Percentiles rank a stretch among this genome's conserved stretches.
phyloP scores from a whole-genome alignment of 2,113 vertebrate genomes.

The Meleagris gallopavo region DNA sequence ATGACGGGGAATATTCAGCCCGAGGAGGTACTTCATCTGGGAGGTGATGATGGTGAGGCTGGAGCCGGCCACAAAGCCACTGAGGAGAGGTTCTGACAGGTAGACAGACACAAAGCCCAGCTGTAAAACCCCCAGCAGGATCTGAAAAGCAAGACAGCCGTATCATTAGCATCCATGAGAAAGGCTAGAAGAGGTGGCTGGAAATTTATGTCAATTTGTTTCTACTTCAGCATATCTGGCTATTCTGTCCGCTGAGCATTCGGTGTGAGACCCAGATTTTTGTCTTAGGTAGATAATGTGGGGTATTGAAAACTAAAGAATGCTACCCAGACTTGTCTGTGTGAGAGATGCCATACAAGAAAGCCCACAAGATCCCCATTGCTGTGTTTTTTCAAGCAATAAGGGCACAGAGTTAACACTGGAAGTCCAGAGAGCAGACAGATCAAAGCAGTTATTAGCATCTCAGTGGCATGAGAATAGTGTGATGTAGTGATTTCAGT shows the following conservation, averaged over 20 bases:
- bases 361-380: neutral
- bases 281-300: neutral
- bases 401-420: neutral
- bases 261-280: neutral
- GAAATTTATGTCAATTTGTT: neutral
- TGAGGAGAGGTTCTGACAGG: conserved; percentile 72
- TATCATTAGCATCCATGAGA: neutral
- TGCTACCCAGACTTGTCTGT: fast-evolving
- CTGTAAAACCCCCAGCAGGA: conserved; percentile 70
- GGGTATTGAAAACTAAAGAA: neutral
- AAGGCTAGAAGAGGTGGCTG: neutral
- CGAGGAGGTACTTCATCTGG: conserved; percentile 74
- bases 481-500: neutral
- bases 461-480: neutral
- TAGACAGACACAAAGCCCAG: conserved; percentile 73
- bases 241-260: neutral
- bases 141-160: conserved; percentile 52
- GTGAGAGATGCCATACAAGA: neutral
- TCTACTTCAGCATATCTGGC: neutral
- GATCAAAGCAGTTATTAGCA: neutral
- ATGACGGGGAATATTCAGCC: conserved; percentile 63
- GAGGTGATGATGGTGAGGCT: conserved; percentile 75
- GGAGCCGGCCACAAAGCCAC: conserved; percentile 69
- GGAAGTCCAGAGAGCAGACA: neutral
- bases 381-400: neutral